Percentiles rank a stretch among this genome's conserved stretches.
These are phyloP conservation scores for Cephalopholis sonnerati DNA, from an alignment of 2,113 vertebrate species.

Conservation along the genomic window DNA sequence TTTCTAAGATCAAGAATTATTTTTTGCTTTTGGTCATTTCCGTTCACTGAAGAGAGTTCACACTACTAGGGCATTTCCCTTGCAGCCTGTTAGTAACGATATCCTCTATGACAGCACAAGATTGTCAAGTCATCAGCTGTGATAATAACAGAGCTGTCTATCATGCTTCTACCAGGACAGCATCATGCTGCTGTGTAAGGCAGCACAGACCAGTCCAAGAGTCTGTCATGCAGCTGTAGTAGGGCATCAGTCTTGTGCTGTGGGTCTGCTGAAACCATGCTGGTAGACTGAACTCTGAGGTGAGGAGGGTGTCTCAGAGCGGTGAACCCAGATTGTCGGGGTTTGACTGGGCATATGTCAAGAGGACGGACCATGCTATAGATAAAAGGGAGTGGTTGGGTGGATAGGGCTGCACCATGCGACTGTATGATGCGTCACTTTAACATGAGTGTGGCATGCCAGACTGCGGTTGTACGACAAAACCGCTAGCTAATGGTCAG, in stretches of 20 bases:
- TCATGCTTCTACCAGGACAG: conserved; percentile 41
- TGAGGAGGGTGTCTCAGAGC: not conserved
- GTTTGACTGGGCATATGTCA: not conserved
- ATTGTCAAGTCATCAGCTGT: conserved; percentile 4
- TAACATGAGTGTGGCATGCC: conserved; percentile 27
- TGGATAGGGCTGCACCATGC: conserved; percentile 45
- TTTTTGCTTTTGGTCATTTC: not conserved
- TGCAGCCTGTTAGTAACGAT: conserved; percentile 1
- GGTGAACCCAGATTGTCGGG: conserved; percentile 3
- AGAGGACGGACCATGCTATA: conserved; percentile 35
- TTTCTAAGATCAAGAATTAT: not conserved
- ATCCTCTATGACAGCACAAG: not conserved
- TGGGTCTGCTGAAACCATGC: conserved; percentile 56
- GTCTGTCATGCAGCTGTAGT: conserved; percentile 53
- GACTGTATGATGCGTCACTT: conserved; percentile 2
- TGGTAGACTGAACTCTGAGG: conserved; percentile 16
- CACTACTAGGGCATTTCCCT: conserved; percentile 1
- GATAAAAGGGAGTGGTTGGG: not conserved
- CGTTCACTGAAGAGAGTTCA: conserved; percentile 5
- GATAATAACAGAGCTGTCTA: conserved; percentile 1
- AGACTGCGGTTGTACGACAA: conserved; percentile 20
- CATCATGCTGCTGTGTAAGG: conserved; percentile 50
- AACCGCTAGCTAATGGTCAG: not conserved
- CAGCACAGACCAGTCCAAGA: conserved; percentile 13
- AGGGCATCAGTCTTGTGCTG: conserved; percentile 7